Evolutionary conservation across 2,888 invertebrate genomes (phyloP), one percentile per base, ranked within the genome.

Genomic region (Brachyptera risi): DNA sequence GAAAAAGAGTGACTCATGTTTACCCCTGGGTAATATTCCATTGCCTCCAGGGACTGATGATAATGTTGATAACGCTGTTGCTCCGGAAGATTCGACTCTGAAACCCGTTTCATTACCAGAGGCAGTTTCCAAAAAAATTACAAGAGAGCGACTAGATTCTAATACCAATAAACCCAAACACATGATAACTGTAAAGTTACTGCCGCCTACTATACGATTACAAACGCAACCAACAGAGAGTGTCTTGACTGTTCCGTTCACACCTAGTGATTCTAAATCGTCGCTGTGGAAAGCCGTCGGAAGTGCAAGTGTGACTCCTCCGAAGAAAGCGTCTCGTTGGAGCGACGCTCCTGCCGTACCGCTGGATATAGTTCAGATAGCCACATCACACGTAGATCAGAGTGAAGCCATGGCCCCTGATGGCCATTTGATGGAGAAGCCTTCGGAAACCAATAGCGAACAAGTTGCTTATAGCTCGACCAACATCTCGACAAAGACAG

Each of bases 111-210:
- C n/a, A n/a, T n/a, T n/a, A n/a, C n/a, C n/a, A n/a, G n/a, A n/a
- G n/a, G n/a, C n/a, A n/a, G n/a, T n/a, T n/a, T n/a, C n/a, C n/a
- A n/a, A n/a, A n/a, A n/a, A n/a, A n/a, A n/a, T n/a, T n/a, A n/a
- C n/a, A n/a, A n/a, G n/a, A n/a, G n/a, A n/a, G 19, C 1, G 42
- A 3, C 4, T 15, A 21, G n/a, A 4, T 21, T 47, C 11, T 19
- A 7, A 24, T 9, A 24, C 9, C 21, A 47, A 21, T n/a, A 24
- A 42, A 42, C 1, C 47, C 5, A 47, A 47, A 38, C 59, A 59
- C 31, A 4, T 57, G 1, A 62, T 62, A n/a, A 60, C 61, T 24
- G 61, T 64, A 13, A 64, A 64, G 42, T 47, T 64, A 15, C 47
- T 63, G 21, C 58, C 64, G 27, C 35, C 59, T 13, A 47, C 37